Evolutionary conservation across 2,888 invertebrate species (phyloP), one percentile per base, ranked within the genome.

Genomic region (Nomada lathburiana): DNA sequence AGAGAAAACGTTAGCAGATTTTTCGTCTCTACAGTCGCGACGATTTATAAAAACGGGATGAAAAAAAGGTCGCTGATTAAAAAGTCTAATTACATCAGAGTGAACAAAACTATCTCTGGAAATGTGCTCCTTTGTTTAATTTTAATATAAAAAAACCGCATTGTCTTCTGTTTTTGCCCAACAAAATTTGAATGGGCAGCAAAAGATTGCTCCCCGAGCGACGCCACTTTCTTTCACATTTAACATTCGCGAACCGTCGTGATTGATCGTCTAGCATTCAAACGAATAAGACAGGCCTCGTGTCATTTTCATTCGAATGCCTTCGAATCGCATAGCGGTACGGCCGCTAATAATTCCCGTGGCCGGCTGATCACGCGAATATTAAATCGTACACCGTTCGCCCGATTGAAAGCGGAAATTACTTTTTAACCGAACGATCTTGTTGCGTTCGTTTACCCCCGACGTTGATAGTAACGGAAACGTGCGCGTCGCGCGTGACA

Each of bases 341-440:
- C n/a, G 60, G 50, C 16, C 60, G 82, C 63, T 64, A 65, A 81
- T 76, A 81, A 76, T 81, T 81, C 82, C 52, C 76, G 77, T 64
- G 69, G 64, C 57, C 65, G 42, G 50, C 55, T 16, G 57, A 73
- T 82, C 82, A 71, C 83, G 82, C 82, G 69, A 78, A 69, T 78
- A 70, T 82, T 82, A 74, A 83, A 78, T 71, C 78, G 75, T 57
- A 36, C 63, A 13, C 10, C 26, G 42, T 47, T 62, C 80, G 71
- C 71, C 62, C 78, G 78, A 78, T 29, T 57, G 71, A 52, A 55
- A 55, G n/a, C 72, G 80, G 80, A 80, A 80, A 78, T 80, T 80
- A 72, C 80, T 71, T 80, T 78, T 78, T 78, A 78, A 80, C 67
- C 52, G 72, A 72, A 68, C 71, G 20, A 72, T 68, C 65, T 80